Evolutionary conservation across 2,113 vertebrate genomes (phyloP).

Genomic region (Brachypteracias leptosomus): DNA sequence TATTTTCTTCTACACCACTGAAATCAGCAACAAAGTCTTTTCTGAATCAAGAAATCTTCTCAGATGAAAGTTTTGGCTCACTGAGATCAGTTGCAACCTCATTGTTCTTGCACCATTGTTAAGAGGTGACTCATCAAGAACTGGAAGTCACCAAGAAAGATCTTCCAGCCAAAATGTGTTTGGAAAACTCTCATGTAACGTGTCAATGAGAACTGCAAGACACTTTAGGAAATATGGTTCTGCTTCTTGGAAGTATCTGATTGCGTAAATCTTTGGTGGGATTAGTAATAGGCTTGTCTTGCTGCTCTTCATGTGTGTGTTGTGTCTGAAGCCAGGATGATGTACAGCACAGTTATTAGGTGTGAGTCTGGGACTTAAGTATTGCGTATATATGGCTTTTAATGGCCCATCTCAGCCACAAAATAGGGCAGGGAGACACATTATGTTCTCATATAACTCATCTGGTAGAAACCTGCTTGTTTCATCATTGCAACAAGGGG

Average conservation of each 20-base stretch:
- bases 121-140: slow-evolving; percentile 19
- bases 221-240: neutral
- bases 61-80: neutral
- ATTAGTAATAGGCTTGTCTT: slow-evolving; percentile 11
- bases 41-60: neutral
- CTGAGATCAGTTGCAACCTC: neutral
- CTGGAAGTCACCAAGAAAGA: slow-evolving; percentile 4
- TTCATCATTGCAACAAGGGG: neutral
- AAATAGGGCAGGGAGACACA: neutral
- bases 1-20: neutral
- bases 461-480: neutral
- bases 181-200: slow-evolving; percentile 30
- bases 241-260: slow-evolving; percentile 43
- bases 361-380: neutral
- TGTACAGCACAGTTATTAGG: neutral
- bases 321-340: neutral
- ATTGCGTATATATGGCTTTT: neutral
- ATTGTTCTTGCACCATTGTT: neutral
- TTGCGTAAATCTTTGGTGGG: neutral
- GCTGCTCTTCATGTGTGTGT: neutral
- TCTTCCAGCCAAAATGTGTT: neutral
- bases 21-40: neutral
- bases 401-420: neutral
- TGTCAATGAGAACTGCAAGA: neutral
- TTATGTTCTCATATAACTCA: neutral